These are phyloP conservation scores for Egretta garzetta DNA, from an alignment of 2,113 vertebrate genomes.

Conservation along the genomic window DNA sequence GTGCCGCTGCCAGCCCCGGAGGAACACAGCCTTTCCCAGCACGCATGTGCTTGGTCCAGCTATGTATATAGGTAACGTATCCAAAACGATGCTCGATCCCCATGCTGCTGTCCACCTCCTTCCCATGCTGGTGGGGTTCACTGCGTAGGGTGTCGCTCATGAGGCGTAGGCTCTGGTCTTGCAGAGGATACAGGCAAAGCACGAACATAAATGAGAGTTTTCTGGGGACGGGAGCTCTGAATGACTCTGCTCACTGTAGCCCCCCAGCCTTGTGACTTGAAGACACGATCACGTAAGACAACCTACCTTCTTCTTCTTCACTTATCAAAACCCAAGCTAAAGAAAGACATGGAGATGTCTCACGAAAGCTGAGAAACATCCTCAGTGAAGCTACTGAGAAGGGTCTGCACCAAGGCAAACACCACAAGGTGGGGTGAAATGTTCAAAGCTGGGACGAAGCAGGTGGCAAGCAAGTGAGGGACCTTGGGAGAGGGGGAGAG, in stretches of 20 bases:
- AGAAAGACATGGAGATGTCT: neutral
- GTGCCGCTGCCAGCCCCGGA: accelerated
- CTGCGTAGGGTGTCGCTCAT: neutral
- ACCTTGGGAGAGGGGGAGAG: neutral
- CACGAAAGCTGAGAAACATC: neutral
- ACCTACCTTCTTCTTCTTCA: neutral
- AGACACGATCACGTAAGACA: neutral
- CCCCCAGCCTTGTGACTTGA: neutral
- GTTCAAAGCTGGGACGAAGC: neutral
- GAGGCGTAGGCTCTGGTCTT: neutral
- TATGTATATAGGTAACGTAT: neutral
- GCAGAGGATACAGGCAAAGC: neutral
- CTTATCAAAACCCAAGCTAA: neutral
- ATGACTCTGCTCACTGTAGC: neutral
- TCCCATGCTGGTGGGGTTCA: neutral
- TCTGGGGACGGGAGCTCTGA: neutral
- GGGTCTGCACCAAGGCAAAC: neutral
- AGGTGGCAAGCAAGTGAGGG: neutral
- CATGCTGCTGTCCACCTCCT: neutral
- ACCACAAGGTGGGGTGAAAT: neutral
- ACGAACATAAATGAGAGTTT: neutral
- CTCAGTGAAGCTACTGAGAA: neutral
- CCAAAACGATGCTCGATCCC: neutral
- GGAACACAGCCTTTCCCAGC: neutral
- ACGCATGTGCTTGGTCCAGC: accelerated